These are phyloP conservation scores for Anoncus sp. DNA, from an alignment of 2,888 invertebrate species.

Conservation along the genomic window DNA sequence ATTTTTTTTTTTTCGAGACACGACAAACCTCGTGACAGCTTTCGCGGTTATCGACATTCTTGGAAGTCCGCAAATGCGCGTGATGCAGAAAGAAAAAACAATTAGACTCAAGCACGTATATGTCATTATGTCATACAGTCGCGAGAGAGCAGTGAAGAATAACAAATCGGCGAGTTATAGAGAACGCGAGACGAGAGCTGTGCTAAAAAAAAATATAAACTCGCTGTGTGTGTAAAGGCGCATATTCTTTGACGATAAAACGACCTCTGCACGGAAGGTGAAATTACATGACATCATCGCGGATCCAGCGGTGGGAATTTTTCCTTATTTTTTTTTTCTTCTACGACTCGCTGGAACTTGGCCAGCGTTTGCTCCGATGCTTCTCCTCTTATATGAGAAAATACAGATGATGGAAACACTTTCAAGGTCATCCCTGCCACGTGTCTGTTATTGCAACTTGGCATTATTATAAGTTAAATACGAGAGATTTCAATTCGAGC, in stretches of 20 bases:
- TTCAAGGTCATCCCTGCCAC: conserved; percentile 41
- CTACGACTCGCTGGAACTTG: conserved; percentile 1
- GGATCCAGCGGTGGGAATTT: conserved; percentile 48
- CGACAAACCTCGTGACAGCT: too few species aligned
- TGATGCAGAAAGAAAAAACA: conserved; percentile 24
- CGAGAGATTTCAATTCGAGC: conserved; percentile 9
- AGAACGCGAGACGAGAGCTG: background rate
- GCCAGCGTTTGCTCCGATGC: conserved; percentile 24
- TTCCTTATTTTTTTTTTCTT: background rate
- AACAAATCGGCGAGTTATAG: background rate
- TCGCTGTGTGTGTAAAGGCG: conserved; percentile 12
- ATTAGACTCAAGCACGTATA: conserved; percentile 60
- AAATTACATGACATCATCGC: conserved; percentile 68
- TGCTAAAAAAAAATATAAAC: conserved; percentile 19
- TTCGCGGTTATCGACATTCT: conserved; percentile 2
- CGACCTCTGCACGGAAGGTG: conserved; percentile 66
- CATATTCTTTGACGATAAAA: conserved; percentile 45
- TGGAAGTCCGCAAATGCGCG: conserved; percentile 3
- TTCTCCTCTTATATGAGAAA: conserved; percentile 3
- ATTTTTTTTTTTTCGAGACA: too few species aligned
- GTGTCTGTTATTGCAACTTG: background rate
- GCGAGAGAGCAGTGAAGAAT: conserved; percentile 7
- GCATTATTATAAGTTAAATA: background rate
- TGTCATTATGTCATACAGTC: conserved; percentile 56
- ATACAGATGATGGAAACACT: conserved; percentile 28